Conservation (phyloP, 2,888 invertebrate species). For the Drosophila affinis region DNA sequence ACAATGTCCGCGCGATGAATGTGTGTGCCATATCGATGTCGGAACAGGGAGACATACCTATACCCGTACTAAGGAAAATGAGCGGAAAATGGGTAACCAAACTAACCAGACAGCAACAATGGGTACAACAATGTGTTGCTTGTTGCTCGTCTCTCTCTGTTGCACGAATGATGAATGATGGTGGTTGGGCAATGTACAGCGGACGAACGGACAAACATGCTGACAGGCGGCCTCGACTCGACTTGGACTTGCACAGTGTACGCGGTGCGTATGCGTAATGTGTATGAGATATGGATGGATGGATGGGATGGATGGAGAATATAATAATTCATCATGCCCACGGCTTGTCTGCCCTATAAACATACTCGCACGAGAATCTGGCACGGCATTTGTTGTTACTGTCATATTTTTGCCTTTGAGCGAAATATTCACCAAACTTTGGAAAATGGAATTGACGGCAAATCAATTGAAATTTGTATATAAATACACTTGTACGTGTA, state of each 20-base stretch:
- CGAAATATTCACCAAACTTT: constrained; percentile 19
- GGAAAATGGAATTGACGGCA: constrained; percentile 73
- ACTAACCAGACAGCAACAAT: constrained; percentile 23
- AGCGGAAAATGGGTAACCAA: constrained; percentile 55
- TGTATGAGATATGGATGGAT: constrained; percentile 17
- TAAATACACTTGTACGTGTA: constrained; percentile 23
- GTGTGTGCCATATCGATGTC: constrained; percentile 63
- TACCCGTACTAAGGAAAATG: constrained; percentile 39
- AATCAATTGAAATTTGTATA: constrained; percentile 73
- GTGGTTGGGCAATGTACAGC: constrained; percentile 52
- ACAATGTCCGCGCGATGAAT: constrained; percentile 56
- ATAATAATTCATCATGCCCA: constrained; percentile 76
- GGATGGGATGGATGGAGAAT: constrained; percentile 12
- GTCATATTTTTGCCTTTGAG: constrained; percentile 44
- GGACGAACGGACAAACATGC: constrained; percentile 50
- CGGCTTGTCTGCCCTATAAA: constrained; percentile 43
- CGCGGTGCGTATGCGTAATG: constrained; percentile 68
- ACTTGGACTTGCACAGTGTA: constrained; percentile 41
- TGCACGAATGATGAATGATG: constrained; percentile 71
- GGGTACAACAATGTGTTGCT: constrained; percentile 45
- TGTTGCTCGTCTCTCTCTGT: constrained; percentile 36
- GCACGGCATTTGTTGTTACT: constrained; percentile 24
- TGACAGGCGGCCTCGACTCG: constrained; percentile 61
- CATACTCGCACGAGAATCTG: constrained; percentile 12
- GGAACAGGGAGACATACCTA: constrained; percentile 24